These are phyloP conservation scores for Trypoxylon attenuatum DNA, from an alignment of 2,888 invertebrate genomes.

Conservation along the genomic window DNA sequence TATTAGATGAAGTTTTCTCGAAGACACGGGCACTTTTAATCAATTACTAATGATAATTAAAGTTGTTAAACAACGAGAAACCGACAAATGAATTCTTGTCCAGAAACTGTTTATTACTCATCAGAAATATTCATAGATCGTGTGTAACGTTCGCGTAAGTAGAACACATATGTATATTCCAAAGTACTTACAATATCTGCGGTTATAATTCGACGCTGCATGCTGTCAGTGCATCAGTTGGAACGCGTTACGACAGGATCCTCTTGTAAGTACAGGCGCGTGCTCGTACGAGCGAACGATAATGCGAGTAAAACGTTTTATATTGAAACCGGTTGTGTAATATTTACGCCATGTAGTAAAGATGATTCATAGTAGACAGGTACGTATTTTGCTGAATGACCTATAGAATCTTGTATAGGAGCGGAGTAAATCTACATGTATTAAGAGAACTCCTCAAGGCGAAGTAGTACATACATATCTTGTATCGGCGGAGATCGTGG, in stretches of 20 bases:
- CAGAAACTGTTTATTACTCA: not conserved
- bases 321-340: slow-evolving; percentile 28
- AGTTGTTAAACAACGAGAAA: no score
- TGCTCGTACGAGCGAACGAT: slow-evolving; percentile 6
- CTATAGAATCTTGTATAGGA: slow-evolving; percentile 44
- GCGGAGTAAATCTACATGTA: slow-evolving; percentile 5
- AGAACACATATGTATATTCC: no score
- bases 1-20: no score
- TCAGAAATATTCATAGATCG: no score
- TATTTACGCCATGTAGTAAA: slow-evolving; percentile 40
- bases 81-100: no score
- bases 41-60: no score
- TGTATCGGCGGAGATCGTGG: slow-evolving; percentile 19
- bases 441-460: slow-evolving; percentile 28
- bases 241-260: not conserved
- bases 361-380: slow-evolving; percentile 44
- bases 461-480: no score
- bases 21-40: no score
- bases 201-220: not conserved
- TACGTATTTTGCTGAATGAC: slow-evolving; percentile 51
- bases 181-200: no score
- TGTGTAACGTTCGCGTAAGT: no score
- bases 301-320: slow-evolving; percentile 7
- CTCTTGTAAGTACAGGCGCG: not conserved
- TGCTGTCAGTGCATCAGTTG: not conserved